Conservation (phyloP, 2,888 invertebrate genomes). For the Bellardia pandia region DNA sequence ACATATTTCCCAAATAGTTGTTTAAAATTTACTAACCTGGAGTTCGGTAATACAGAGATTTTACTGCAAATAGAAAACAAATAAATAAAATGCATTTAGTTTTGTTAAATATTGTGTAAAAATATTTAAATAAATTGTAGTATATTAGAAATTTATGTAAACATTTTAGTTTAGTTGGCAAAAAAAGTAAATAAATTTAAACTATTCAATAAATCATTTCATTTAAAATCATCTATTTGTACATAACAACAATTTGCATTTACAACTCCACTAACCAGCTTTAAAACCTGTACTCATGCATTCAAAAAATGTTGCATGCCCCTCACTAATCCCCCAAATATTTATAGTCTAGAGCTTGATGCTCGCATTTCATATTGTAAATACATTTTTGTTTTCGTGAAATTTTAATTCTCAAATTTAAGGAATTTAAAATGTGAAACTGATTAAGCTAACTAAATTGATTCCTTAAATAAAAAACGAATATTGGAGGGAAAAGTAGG, state of each 20-base stretch:
- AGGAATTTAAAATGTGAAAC: no score
- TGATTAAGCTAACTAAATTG: no score
- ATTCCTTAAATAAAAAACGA: no score
- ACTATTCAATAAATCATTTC: slow-evolving; percentile 30
- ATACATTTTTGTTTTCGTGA: no score
- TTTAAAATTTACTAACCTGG: slow-evolving; percentile 1
- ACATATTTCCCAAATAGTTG: neutral
- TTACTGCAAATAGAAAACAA: slow-evolving; percentile 6
- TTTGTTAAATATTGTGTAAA: slow-evolving; percentile 9
- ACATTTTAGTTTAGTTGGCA: slow-evolving; percentile 22
- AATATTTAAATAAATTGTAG: neutral
- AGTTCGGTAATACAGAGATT: slow-evolving; percentile 24
- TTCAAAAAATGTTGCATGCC: slow-evolving; percentile 12
- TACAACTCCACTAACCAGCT: no score
- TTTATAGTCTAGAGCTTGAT: no score
- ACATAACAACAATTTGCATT: slow-evolving; percentile 1
- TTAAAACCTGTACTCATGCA: neutral
- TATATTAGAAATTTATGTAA: slow-evolving; percentile 30
- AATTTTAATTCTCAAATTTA: no score
- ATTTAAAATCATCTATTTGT: slow-evolving; percentile 10
- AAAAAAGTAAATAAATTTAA: neutral
- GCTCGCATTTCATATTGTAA: no score
- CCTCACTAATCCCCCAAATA: no score
- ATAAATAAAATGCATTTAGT: neutral
- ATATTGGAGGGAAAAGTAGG: no score